Conservation (phyloP, 1,140 invertebrate species). For the Ostrea edulis region DNA sequence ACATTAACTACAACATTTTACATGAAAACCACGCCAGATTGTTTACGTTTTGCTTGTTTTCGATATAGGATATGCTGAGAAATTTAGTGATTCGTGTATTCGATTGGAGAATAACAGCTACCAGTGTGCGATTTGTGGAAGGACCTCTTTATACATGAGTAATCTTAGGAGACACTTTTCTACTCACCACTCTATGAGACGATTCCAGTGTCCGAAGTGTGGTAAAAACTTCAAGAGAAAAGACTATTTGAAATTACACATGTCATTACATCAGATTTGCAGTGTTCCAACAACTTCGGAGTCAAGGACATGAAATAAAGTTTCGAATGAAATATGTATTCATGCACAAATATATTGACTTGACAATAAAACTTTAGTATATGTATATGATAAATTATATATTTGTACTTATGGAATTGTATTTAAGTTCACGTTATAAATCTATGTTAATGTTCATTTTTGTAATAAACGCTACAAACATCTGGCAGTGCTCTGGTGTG, state of each 20-base stretch:
- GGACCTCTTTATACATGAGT: conserved; percentile 20
- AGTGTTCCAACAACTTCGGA: background rate
- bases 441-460: background rate
- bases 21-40: background rate
- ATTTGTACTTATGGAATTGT: background rate
- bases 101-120: conserved; percentile 26
- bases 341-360: background rate
- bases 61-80: conserved; percentile 27
- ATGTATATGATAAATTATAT: background rate
- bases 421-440: background rate
- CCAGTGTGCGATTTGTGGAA: conserved; percentile 22
- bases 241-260: conserved; percentile 33
- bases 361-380: background rate
- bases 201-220: conserved; percentile 14
- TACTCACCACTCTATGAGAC: background rate
- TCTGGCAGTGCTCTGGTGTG: background rate
- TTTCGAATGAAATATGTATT: background rate
- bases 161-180: conserved; percentile 12
- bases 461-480: background rate
- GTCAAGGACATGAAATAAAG: background rate
- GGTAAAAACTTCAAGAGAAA: conserved; percentile 16
- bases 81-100: background rate
- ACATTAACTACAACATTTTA: background rate
- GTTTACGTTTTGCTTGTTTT: background rate
- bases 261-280: background rate